Evolutionary conservation across 2,113 vertebrate species (phyloP), one percentile per base, ranked within the genome.

Genomic region (Thunnus maccoyii): DNA sequence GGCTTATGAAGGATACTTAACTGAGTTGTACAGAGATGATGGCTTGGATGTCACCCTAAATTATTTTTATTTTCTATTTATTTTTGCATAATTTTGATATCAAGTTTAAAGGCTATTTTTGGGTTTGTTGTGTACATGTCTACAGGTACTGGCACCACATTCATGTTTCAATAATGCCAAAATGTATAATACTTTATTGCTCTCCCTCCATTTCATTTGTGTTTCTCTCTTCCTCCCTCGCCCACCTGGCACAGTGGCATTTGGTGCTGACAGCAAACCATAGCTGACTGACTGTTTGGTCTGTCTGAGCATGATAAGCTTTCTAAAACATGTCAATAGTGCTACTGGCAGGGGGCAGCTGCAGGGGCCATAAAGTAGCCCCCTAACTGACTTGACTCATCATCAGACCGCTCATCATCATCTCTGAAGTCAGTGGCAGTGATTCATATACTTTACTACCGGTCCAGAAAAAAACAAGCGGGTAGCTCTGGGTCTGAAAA

Each of bases 281-380:
- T 25, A 56, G 58, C 71, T 1, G 48, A 56, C n/a, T 8, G 57
- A 63, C 64, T 74, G 84, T 80, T 71, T 54, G 52, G 78, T 70
- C 88, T 91, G 88, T 71, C 55, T 65, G 78, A 74, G 60, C 48
- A 70, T 6, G 83, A 91, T 89, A 83, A 90, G 76, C 68, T 79
- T 72, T 71, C 46, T 73, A 36, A 83, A 86, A 69, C 78, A 70
- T 82, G 81, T 86, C 70, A 86, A 68, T 72, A 65, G 57, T 60
- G 47, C 57, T 62, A 25, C 36, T 83, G 82, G 82, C 71, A 68
- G 52, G 73, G 66, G 73, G 67, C 54, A n/a, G 64, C 51, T 80
- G 55, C 48, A 74, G 51, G 64, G 71, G 41, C 78, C 71, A 3
- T n/a, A 36, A 57, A 68, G 62, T 65, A 66, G 46, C 51, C 56